Percentiles rank a stretch among this genome's conserved stretches.
Conservation (phyloP, 2,113 vertebrate genomes). For the Urocynchramus pylzowi region DNA sequence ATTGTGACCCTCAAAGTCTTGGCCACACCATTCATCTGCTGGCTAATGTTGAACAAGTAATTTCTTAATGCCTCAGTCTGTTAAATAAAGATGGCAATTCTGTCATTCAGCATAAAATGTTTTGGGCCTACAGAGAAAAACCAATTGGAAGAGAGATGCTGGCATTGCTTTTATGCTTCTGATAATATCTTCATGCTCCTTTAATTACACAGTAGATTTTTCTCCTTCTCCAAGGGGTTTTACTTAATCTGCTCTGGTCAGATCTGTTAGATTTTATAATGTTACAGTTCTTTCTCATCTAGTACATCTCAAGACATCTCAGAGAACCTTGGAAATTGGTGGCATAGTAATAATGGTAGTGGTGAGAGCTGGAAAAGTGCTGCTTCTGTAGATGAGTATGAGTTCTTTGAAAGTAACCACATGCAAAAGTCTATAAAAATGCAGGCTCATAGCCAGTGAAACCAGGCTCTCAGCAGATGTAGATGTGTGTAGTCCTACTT, state of each 20-base stretch:
- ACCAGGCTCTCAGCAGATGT: neutral
- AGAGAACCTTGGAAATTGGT: neutral
- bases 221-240: neutral
- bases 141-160: accelerated
- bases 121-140: neutral
- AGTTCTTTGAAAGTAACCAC: neutral
- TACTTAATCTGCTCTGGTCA: neutral
- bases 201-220: neutral
- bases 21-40: accelerated
- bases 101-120: neutral
- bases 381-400: neutral
- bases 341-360: neutral
- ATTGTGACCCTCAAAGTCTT: neutral
- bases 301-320: neutral
- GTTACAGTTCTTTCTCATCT: neutral
- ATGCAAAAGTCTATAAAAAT: neutral
- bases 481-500: neutral
- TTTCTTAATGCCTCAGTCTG: neutral
- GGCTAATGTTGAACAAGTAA: neutral
- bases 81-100: neutral
- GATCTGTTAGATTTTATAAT: neutral
- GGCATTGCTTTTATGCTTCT: neutral
- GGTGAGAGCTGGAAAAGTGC: neutral
- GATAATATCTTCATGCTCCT: neutral
- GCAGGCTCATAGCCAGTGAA: neutral